Base-by-base conservation (phyloP, 2,888 invertebrate genomes). In the Sthenelais limicola region DNA sequence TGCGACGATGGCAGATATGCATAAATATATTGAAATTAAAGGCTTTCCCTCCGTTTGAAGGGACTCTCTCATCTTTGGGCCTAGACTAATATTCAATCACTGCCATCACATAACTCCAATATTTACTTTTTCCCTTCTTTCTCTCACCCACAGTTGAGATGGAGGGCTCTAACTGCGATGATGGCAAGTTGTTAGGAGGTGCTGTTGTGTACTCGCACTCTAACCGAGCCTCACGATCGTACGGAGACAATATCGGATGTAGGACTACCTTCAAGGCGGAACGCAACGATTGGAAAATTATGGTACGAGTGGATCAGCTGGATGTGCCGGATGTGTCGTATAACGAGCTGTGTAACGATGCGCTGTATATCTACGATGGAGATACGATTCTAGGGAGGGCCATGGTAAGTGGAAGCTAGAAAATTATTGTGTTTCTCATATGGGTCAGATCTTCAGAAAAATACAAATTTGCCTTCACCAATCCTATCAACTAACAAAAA, bases 61-160 rank as follows among this genome's bases (percentile, higher is more conserved):
- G n/a, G n/a, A n/a, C n/a, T n/a, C n/a, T n/a, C n/a, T n/a, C n/a
- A n/a, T n/a, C n/a, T n/a, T n/a, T n/a, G n/a, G n/a, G n/a, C n/a
- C n/a, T n/a, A n/a, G n/a, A n/a, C n/a, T n/a, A n/a, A n/a, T n/a
- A n/a, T n/a, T n/a, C n/a, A n/a, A n/a, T n/a, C n/a, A n/a, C n/a
- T n/a, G n/a, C n/a, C n/a, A n/a, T n/a, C n/a, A n/a, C n/a, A n/a
- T n/a, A n/a, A n/a, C n/a, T 51, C 51, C 21, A 51, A 9, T 51
- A 26, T 56, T 56, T 26, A 62, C 28, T 4, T 33, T n/a, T 35
- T 71, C 18, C 48, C 62, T 62, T 18, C 38, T 26, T 12, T 30
- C 67, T 82, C 80, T 69, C n/a, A n/a, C n/a, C n/a, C n/a, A n/a
- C 83, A 85, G 85, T 82, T 80, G 84, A 84, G 77, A 85, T 85